phyloP scores from a whole-genome alignment of 2,113 vertebrate genomes.

The Apus apus region DNA sequence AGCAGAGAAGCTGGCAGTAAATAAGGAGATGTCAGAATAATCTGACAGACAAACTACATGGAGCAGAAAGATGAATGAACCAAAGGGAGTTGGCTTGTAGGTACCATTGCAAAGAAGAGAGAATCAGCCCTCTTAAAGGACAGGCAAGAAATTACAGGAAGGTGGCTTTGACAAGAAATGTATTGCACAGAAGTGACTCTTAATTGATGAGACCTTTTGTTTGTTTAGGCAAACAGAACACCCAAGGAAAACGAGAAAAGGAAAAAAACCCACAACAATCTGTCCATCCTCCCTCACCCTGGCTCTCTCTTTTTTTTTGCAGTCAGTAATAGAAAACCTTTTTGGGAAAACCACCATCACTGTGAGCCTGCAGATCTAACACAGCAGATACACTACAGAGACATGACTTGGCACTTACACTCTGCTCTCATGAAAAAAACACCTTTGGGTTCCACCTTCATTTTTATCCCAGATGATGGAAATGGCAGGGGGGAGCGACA shows the following conservation, averaged over 20 bases:
- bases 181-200: neutral
- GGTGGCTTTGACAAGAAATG: neutral
- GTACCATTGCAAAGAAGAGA: neutral
- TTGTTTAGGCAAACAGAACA: neutral
- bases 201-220: neutral
- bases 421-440: neutral
- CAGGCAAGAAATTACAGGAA: neutral
- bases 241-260: rapidly evolving
- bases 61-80: neutral
- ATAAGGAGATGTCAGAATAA: neutral
- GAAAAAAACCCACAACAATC: rapidly evolving
- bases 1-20: neutral
- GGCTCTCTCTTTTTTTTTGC: rapidly evolving
- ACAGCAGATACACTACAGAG: neutral
- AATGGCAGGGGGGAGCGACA: neutral
- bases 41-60: neutral
- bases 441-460: neutral
- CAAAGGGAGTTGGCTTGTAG: neutral
- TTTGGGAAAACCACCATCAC: neutral
- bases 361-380: neutral
- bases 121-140: neutral
- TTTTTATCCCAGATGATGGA: neutral
- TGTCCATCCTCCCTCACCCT: rapidly evolving
- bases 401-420: too few relatives aligned
- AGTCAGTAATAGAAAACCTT: neutral